Evolutionary conservation across 2,113 vertebrate species (phyloP).

Genomic region (Rhinogobius similis): DNA sequence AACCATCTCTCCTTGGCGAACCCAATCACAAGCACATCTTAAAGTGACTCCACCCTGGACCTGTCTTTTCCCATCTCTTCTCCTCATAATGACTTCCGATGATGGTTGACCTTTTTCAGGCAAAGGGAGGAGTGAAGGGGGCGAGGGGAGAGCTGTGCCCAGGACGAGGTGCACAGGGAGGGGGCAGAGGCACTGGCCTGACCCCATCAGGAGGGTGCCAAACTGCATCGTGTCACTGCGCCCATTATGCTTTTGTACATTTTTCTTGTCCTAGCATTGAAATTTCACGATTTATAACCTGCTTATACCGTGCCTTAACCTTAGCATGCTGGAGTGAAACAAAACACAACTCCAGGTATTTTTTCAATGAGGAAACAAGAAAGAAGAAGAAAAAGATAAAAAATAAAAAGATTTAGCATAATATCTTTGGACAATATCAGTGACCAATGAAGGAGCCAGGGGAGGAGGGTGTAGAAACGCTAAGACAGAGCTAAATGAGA

Average conservation of each 20-base stretch:
- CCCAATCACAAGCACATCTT: neutral
- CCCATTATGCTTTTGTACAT: no score
- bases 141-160: conserved; percentile 8
- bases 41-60: neutral
- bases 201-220: conserved; percentile 51
- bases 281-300: no score
- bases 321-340: no score
- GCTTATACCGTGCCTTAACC: no score
- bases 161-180: conserved; percentile 6
- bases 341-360: no score
- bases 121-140: conserved; percentile 12
- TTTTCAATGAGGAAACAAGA: no score
- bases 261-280: no score
- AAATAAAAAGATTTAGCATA: neutral
- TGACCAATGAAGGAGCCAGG: conserved; percentile 1
- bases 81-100: conserved; percentile 69
- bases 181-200: conserved; percentile 23
- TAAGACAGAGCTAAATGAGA: conserved; percentile 24
- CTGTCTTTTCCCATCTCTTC: conserved; percentile 52
- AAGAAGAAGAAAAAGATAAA: no score
- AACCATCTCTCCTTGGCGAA: neutral
- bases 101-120: conserved; percentile 74
- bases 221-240: conserved; percentile 45
- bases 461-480: neutral
- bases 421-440: neutral